phyloP scores from a whole-genome alignment of 2,113 vertebrate genomes.

The Oenanthe melanoleuca region DNA sequence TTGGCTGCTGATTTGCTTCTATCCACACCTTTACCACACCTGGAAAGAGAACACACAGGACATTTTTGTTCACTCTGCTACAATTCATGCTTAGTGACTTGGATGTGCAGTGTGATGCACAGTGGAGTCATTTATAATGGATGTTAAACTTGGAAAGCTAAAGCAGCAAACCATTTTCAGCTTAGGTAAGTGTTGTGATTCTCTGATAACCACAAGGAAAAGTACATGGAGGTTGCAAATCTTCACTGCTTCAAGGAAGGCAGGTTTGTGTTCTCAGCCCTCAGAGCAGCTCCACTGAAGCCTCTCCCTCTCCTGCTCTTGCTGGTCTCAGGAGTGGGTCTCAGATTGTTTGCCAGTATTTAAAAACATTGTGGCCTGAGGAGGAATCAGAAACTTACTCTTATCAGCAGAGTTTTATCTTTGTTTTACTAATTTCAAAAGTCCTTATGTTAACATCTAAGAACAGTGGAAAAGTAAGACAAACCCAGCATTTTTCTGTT shows the following conservation, averaged over 20 bases:
- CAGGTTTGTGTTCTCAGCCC: not conserved
- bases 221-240: not conserved
- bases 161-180: not conserved
- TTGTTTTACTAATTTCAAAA: not conserved
- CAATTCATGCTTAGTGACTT: not conserved
- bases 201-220: not conserved
- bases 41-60: not conserved
- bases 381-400: not conserved
- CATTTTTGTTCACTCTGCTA: not conserved
- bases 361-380: not conserved
- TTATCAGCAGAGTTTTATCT: not conserved
- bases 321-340: not conserved
- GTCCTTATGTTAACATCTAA: not conserved
- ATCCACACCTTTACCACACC: not conserved
- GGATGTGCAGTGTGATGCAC: not conserved
- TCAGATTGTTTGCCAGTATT: not conserved
- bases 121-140: not conserved
- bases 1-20: not conserved
- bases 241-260: not conserved
- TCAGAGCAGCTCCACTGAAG: not conserved
- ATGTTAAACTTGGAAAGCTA: not conserved
- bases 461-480: not conserved
- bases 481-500: not conserved
- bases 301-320: not conserved
- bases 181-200: not conserved